Evolutionary conservation across 2,113 vertebrate species (phyloP), one percentile per base, ranked within the genome.

Genomic region (Aix galericulata): DNA sequence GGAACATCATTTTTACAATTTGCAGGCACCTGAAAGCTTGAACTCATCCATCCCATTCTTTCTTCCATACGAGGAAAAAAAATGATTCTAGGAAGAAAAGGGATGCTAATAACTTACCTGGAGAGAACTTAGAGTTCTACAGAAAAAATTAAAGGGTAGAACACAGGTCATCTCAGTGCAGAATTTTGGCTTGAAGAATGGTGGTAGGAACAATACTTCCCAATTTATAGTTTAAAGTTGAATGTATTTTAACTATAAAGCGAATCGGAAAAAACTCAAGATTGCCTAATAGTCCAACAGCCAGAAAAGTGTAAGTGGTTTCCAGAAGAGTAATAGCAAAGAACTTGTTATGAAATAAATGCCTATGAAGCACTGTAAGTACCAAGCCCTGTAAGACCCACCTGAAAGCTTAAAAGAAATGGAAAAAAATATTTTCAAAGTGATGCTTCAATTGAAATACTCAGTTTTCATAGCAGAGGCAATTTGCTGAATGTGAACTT

Each of bases 41-140:
- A 88, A 60, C 38, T 78, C 60, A 23, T 32, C 53, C 20, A 9
- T 29, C 42, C 15, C 27, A 72, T 16, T 52, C 52, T 36, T 68
- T 56, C 32, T 42, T 83, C 32, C 32, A 68, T 31, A 38, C 3
- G 32, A 40, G 40, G 46, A 18, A 11, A 26, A 81, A 76, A 32
- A 44, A 26, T 0, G n/a, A 2, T 32, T 76, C n/a, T 71, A 66
- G 56, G 56, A 83, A 94, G 64, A 90, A 94, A 82, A 60, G 32
- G 53, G 25, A 64, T 82, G 64, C 25, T 76, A 52, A 7, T 38
- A 72, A 86, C 94, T 96, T 94, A 96, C 84, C 94, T 92, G 88
- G 42, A 86, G 91, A 58, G 46, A 86, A 77, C 15, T 26, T 34
- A 4, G 46, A 52, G 9, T 53, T 82, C 31, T 85, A 15, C 34